phyloP scores from a whole-genome alignment of 2,113 vertebrate genomes.

The Cyprinodon tularosa region DNA sequence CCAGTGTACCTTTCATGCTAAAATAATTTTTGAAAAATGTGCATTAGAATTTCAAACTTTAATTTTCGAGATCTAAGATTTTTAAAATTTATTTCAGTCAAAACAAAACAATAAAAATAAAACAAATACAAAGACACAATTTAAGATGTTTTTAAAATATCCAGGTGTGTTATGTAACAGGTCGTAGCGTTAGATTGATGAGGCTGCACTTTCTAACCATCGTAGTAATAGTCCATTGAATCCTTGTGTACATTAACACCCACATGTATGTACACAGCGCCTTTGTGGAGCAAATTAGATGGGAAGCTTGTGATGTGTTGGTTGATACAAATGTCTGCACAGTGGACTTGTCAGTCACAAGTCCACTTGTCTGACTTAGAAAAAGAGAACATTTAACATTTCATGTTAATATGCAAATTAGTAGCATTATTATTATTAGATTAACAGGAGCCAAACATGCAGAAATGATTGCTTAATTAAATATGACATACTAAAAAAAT shows the following conservation, averaged over 20 bases:
- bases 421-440: too few relatives aligned
- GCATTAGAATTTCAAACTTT: not conserved
- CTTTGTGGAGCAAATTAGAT: constrained; percentile 1
- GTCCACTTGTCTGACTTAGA: too few relatives aligned
- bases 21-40: not conserved
- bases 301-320: not conserved
- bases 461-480: too few relatives aligned
- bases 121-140: not conserved
- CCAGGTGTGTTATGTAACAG: not conserved
- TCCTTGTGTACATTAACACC: not conserved
- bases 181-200: not conserved
- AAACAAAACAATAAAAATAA: not conserved
- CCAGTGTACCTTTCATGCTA: too few relatives aligned
- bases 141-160: not conserved
- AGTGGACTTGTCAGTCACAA: too few relatives aligned
- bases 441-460: too few relatives aligned
- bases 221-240: not conserved
- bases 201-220: not conserved
- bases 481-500: too few relatives aligned
- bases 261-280: not conserved
- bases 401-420: too few relatives aligned
- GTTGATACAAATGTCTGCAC: not conserved
- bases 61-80: not conserved
- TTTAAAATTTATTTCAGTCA: not conserved
- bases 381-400: too few relatives aligned